phyloP scores from a whole-genome alignment of 2,113 vertebrate genomes.

The Elephantulus edwardii region DNA sequence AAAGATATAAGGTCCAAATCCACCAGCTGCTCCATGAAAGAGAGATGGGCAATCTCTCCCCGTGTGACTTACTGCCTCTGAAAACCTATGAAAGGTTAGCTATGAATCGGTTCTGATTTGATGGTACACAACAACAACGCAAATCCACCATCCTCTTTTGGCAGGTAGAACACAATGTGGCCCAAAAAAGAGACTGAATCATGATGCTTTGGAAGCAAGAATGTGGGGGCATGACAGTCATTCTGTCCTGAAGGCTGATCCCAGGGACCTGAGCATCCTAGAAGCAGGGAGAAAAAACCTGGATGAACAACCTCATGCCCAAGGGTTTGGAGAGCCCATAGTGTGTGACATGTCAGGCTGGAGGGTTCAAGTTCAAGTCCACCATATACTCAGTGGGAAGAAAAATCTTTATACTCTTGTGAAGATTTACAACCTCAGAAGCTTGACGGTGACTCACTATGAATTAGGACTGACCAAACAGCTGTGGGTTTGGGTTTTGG shows the following conservation, averaged over 20 bases:
- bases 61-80: too few relatives aligned
- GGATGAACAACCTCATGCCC: neutral
- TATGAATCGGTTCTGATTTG: too few relatives aligned
- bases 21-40: too few relatives aligned
- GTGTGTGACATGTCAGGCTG: neutral
- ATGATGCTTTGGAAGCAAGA: rapidly evolving
- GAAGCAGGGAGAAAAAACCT: neutral
- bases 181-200: neutral
- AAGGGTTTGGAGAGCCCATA: neutral
- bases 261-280: neutral
- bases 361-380: neutral
- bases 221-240: rapidly evolving
- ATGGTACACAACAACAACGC: too few relatives aligned
- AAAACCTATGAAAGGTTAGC: too few relatives aligned
- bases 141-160: neutral
- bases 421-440: neutral
- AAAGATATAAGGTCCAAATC: too few relatives aligned
- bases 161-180: neutral
- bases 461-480: too few relatives aligned
- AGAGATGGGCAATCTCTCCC: too few relatives aligned
- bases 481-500: too few relatives aligned
- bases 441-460: too few relatives aligned
- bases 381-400: neutral
- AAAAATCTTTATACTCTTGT: neutral
- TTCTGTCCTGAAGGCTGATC: neutral